Evolutionary conservation across 2,888 invertebrate species (phyloP), one percentile per base, ranked within the genome.

Genomic region (Mimumesa dahlbomi): DNA sequence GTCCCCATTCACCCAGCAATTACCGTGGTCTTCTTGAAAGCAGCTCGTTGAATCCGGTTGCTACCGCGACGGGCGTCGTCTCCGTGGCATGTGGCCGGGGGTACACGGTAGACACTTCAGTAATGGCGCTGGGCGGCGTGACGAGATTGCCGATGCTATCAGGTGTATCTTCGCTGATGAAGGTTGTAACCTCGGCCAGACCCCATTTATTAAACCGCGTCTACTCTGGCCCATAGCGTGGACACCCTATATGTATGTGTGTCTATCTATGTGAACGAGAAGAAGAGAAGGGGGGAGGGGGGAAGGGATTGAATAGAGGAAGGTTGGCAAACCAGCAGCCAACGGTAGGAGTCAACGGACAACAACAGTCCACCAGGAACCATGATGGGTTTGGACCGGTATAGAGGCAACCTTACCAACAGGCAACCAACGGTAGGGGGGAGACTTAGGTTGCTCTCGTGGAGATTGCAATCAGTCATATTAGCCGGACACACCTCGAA

Each of bases 131-230:
- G 77, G 66, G 73, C 79, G 80, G 78, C 82, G 81, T 83, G 85
- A 82, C 84, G 83, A 84, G 84, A 85, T 85, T 84, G 83, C 75
- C 78, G 83, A 84, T 85, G 80, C 79, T 85, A 86, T 87, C 86
- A 79, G 79, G 74, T 82, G 83, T 83, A 84, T 85, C 82, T 82
- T 70, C 81, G 75, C 75, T 86, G 87, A 87, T 85, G 86, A 87
- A 87, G 85, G 85, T 85, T 85, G 83, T 82, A 85, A 87, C 85
- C 87, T 84, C 82, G 77, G 69, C 79, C 64, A 76, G 82, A 81
- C 81, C 81, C 82, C 85, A 84, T 87, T 87, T 86, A 86, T 86
- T 85, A 84, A 85, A 84, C 62, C 73, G 64, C 77, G 82, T 75
- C 82, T 74, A 70, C 68, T 56, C 25, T 25, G n/a, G n/a, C n/a